phyloP scores from a whole-genome alignment of 2,888 invertebrate genomes.

The Ophioninae sp. region DNA sequence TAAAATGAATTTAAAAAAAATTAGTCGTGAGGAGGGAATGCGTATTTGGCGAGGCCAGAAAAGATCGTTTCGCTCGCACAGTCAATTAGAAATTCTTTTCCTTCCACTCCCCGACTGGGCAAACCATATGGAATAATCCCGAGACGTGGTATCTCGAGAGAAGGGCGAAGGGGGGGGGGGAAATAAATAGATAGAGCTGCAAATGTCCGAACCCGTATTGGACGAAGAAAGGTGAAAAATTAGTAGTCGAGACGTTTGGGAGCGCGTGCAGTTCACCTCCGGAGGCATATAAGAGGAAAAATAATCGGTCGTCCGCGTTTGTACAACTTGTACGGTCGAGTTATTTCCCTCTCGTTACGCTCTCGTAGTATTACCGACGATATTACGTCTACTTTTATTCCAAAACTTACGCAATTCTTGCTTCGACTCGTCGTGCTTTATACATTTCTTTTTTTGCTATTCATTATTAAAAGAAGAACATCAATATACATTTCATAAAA shows the following conservation, averaged over 20 bases:
- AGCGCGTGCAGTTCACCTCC: slow-evolving; percentile 40
- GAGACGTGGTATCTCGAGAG: slow-evolving; percentile 15
- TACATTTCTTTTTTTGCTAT: too few relatives aligned
- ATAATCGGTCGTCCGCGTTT: slow-evolving; percentile 36
- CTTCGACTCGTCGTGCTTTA: slow-evolving; percentile 17
- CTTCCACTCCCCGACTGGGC: background rate
- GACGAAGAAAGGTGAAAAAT: slow-evolving; percentile 57
- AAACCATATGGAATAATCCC: slow-evolving; percentile 1
- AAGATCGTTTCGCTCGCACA: slow-evolving; percentile 48
- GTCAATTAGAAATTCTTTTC: slow-evolving; percentile 52
- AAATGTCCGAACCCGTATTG: slow-evolving; percentile 9
- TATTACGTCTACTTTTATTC: slow-evolving; percentile 16
- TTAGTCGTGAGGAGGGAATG: background rate
- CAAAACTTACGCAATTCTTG: slow-evolving; percentile 53
- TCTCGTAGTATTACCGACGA: slow-evolving; percentile 27
- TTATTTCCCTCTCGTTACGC: slow-evolving; percentile 31
- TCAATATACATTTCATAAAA: too few relatives aligned
- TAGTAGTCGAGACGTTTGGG: slow-evolving; percentile 54
- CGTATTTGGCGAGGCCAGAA: slow-evolving; percentile 37
- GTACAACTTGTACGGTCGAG: background rate
- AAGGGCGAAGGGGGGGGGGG: slow-evolving; percentile 9
- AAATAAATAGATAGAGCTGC: slow-evolving; percentile 12
- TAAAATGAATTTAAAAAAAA: background rate
- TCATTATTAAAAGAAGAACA: too few relatives aligned
- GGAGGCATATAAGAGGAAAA: slow-evolving; percentile 26